A percentile compares a stretch with the other conserved stretches of the same genome.
Conservation (phyloP, 2,888 invertebrate species). For the Emmelina monodactyla region DNA sequence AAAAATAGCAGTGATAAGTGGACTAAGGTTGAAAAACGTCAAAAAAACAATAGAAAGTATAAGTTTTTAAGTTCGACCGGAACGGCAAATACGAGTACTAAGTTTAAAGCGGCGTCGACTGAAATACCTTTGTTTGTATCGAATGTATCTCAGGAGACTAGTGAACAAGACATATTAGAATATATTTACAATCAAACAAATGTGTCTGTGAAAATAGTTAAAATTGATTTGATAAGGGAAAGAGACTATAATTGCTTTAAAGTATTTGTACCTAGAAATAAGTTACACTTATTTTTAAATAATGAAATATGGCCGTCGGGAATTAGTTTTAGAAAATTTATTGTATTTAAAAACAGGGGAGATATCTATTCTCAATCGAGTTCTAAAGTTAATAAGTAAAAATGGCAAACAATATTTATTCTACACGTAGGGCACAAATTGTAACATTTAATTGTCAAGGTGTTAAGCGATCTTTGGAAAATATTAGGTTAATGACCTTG, state of each 20-base stretch:
- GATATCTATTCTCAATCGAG: too few relatives aligned
- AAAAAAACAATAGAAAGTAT: neutral
- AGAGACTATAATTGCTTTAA: constrained; percentile 11
- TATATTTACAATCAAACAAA: constrained; percentile 12
- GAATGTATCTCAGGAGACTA: constrained; percentile 12
- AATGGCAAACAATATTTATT: neutral
- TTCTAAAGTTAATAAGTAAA: neutral
- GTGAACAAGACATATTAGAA: constrained; percentile 9
- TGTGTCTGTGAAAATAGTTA: constrained; percentile 6
- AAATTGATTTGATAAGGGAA: constrained; percentile 7
- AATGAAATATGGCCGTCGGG: constrained; percentile 13
- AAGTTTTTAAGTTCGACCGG: neutral
- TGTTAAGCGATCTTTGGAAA: constrained; percentile 15
- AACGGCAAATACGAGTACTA: neutral
- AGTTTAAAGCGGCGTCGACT: constrained; percentile 12
- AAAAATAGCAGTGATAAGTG: neutral
- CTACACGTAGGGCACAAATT: constrained; percentile 3
- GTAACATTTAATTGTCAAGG: constrained; percentile 19
- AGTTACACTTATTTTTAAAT: constrained; percentile 10
- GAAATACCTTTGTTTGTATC: constrained; percentile 13
- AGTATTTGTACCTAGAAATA: constrained; percentile 10
- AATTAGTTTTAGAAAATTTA: constrained; percentile 10
- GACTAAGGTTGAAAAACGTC: neutral
- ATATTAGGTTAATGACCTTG: neutral
- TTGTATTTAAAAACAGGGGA: constrained; percentile 3